These are phyloP conservation scores for Diprion similis DNA, from an alignment of 1,140 invertebrate genomes.

Conservation along the genomic window DNA sequence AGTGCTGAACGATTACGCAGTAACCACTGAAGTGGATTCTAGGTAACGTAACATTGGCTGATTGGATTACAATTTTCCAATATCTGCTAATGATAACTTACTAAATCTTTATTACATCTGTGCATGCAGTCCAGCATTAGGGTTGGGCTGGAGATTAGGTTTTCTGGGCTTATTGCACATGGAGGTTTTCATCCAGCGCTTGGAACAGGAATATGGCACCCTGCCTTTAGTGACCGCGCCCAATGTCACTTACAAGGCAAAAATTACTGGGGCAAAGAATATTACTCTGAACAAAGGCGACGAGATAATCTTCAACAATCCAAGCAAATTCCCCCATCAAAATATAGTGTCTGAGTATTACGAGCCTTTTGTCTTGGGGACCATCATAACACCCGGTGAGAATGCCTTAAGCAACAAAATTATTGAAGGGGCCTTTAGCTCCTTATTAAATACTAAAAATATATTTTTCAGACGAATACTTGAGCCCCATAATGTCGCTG, in stretches of 20 bases:
- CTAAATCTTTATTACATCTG: neutral
- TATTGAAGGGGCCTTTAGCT: too few species aligned
- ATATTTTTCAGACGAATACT: conserved; percentile 67
- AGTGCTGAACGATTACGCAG: conserved; percentile 92
- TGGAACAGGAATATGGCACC: conserved; percentile 93
- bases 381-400: conserved; percentile 84
- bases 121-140: conserved; percentile 83
- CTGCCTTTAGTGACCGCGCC: conserved; percentile 91
- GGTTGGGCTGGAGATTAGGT: conserved; percentile 92
- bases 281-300: conserved; percentile 69
- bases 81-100: conserved; percentile 8
- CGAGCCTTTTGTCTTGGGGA: conserved; percentile 90
- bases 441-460: conserved; percentile 20
- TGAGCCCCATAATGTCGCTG: conserved; percentile 74
- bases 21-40: conserved; percentile 78
- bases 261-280: conserved; percentile 71
- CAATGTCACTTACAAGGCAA: conserved; percentile 93
- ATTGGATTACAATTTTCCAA: neutral
- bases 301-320: conserved; percentile 83
- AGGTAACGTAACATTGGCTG: conserved; percentile 66
- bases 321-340: conserved; percentile 77
- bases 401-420: conserved; percentile 5
- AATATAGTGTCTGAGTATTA: conserved; percentile 75
- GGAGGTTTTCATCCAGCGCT: conserved; percentile 93
- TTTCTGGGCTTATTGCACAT: conserved; percentile 95